Evolutionary conservation across 2,797 vertebrate species (phyloP).

Genomic region (Pipistrellus kuhlii): DNA sequence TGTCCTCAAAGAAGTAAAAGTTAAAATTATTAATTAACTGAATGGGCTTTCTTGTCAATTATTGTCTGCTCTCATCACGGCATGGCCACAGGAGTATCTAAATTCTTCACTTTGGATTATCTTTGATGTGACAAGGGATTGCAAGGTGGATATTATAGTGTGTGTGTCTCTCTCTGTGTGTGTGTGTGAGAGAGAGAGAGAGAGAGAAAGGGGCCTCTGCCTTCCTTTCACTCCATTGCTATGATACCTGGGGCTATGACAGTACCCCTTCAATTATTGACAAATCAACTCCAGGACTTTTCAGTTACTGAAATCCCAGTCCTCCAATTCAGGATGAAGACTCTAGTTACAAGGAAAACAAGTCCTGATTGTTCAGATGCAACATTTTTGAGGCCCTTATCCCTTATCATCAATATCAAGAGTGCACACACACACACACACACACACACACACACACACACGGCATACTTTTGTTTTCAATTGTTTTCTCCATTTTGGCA

Average conservation of each 20-base stretch:
- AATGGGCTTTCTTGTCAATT: background rate
- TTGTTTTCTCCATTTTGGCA: background rate
- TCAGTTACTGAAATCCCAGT: background rate
- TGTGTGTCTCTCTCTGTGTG: too few species aligned
- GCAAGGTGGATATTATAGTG: background rate
- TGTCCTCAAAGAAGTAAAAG: background rate
- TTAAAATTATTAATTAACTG: background rate
- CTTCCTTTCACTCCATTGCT: background rate
- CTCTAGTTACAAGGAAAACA: background rate
- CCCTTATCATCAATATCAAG: too few species aligned
- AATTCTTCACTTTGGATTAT: background rate
- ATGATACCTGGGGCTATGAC: background rate
- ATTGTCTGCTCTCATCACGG: background rate
- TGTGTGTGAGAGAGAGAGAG: too few species aligned
- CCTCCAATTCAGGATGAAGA: background rate
- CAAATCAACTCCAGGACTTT: background rate
- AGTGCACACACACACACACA: too few species aligned
- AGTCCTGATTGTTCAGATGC: background rate
- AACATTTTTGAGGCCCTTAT: background rate
- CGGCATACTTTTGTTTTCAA: background rate
- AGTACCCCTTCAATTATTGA: background rate
- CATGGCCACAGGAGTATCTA: too few species aligned
- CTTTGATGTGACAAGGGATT: background rate
- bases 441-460: too few species aligned
- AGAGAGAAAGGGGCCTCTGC: background rate